Base-by-base conservation (phyloP, 2,888 invertebrate genomes). In the Parelbella ahira region DNA sequence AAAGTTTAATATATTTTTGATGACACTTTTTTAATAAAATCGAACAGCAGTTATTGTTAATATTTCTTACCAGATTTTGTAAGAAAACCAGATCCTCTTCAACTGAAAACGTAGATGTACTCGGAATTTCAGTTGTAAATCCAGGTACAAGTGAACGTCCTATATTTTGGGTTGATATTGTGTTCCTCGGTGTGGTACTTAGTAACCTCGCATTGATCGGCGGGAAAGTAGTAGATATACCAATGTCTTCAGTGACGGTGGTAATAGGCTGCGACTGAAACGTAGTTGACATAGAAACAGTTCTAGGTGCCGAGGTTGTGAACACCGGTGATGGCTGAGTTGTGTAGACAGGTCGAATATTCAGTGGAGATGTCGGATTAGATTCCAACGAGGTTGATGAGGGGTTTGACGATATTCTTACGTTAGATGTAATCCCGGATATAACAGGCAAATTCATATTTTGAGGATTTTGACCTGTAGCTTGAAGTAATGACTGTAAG, bases 31-130 rank as follows among this genome's bases (percentile, higher is more conserved):
- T n/a, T n/a, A n/a, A n/a, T n/a, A n/a, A n/a, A n/a, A n/a, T n/a
- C n/a, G n/a, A n/a, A n/a, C n/a, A n/a, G n/a, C n/a, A n/a, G n/a
- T n/a, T n/a, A n/a, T n/a, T n/a, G n/a, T 33, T n/a, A 32, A 27
- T 32, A 54, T n/a, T n/a, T n/a, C 75, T 70, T 80, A 91, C 91
- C 87, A 91, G 75, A 52, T 90, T 90, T 57, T 90, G 88, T 10
- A 91, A 66, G 60, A 91, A 91, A 21, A 83, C 88, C 49, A 91
- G 68, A 61, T 91, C 91, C 48, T 91, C 90, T 68, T 82, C 63
- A 39, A 84, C 81, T 6, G 89, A 82, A 58, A 81, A 88, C 6
- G 88, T 88, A 2, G 87, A 84, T 34, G 79, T 74, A 48, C 80
- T 79, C 8, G 88, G 82, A 34, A 73, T 61, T 56, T 82, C 81